These are phyloP conservation scores for Chaetura pelagica DNA, from an alignment of 2,113 vertebrate species.

Conservation along the genomic window DNA sequence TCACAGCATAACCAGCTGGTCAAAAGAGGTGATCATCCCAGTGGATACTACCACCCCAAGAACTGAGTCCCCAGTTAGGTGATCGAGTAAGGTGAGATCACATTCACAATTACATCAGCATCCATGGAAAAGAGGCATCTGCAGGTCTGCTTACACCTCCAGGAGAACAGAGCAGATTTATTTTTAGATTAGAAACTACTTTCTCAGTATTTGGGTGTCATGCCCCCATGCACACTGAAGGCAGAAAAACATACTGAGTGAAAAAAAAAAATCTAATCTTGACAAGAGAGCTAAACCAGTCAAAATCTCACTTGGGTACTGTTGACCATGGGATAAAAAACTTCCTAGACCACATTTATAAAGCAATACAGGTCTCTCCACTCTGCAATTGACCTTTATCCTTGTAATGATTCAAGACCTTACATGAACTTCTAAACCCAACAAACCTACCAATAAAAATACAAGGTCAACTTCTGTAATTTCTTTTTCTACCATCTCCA, in stretches of 20 bases:
- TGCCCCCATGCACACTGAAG: background rate
- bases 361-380: background rate
- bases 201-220: background rate
- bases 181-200: background rate
- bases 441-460: background rate
- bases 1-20: no score
- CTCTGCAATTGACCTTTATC: background rate
- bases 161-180: background rate
- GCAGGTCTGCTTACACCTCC: background rate
- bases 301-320: background rate
- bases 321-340: background rate
- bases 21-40: no score
- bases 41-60: no score
- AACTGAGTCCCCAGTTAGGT: accelerated
- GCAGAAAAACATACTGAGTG: background rate
- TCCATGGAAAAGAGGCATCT: background rate
- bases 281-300: background rate
- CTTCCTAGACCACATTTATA: background rate
- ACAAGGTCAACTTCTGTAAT: background rate
- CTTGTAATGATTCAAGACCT: background rate
- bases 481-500: background rate
- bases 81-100: background rate
- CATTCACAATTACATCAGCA: background rate
- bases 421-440: background rate
- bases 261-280: background rate